Evolutionary conservation across 1,140 invertebrate species (phyloP).

Genomic region (Idris sp.): DNA sequence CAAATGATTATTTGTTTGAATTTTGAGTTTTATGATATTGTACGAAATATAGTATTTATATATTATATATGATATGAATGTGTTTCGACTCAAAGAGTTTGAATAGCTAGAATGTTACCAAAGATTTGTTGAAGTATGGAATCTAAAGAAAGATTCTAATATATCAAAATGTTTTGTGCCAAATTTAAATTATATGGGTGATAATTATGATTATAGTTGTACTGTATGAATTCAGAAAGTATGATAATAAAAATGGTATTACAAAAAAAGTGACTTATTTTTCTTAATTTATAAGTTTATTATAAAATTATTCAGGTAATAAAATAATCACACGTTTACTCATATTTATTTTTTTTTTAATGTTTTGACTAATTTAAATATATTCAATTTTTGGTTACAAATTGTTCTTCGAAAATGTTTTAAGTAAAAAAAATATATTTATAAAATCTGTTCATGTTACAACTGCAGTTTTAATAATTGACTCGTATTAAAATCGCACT

Average conservation of each 20-base stretch:
- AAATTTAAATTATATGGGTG: slow-evolving; percentile 61
- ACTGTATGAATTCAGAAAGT: slow-evolving; percentile 38
- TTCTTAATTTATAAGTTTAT: background rate
- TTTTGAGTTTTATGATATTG: slow-evolving; percentile 16
- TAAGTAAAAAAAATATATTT: slow-evolving; percentile 56
- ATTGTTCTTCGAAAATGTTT: no score
- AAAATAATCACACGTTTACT: slow-evolving; percentile 1
- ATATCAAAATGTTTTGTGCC: slow-evolving; percentile 63
- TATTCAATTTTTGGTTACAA: slow-evolving; percentile 53
- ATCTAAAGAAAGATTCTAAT: slow-evolving; percentile 47
- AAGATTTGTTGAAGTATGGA: slow-evolving; percentile 61
- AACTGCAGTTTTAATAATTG: slow-evolving; percentile 38
- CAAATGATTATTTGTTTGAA: slow-evolving; percentile 6
- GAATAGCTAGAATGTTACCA: slow-evolving; percentile 63
- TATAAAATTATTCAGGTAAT: background rate
- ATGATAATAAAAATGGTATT: slow-evolving; percentile 42
- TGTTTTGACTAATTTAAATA: slow-evolving; percentile 38
- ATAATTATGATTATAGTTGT: slow-evolving; percentile 50
- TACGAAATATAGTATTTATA: slow-evolving; percentile 44
- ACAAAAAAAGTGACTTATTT: no score
- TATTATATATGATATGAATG: slow-evolving; percentile 34
- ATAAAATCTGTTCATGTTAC: slow-evolving; percentile 44
- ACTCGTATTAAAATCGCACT: slow-evolving; percentile 44
- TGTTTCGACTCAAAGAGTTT: slow-evolving; percentile 55
- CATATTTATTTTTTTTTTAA: slow-evolving; percentile 15